Evolutionary conservation across 2,888 invertebrate species (phyloP).

Genomic region (Nomada hirtipes): DNA sequence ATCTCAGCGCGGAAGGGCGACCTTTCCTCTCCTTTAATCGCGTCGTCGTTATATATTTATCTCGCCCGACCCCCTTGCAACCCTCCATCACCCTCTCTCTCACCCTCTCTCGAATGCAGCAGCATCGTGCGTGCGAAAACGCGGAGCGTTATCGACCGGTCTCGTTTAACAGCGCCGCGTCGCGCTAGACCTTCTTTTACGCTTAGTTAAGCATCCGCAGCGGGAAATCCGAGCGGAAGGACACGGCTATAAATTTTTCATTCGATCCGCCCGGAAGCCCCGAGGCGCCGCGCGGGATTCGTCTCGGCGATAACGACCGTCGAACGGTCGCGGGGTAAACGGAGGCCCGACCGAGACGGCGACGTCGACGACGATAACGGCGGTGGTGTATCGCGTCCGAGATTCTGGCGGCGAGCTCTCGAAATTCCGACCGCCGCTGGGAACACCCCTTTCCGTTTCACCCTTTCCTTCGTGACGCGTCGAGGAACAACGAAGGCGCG

Average conservation of each 20-base stretch:
- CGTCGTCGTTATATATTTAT: slow-evolving; percentile 46
- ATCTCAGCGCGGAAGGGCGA: slow-evolving; percentile 15
- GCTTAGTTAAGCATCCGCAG: slow-evolving; percentile 54
- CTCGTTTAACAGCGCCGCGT: not conserved
- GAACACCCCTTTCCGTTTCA: not conserved
- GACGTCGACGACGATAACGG: slow-evolving; percentile 49
- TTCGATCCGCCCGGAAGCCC: slow-evolving; percentile 51
- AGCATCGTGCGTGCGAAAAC: slow-evolving; percentile 52
- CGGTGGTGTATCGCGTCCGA: not conserved
- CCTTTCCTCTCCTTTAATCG: slow-evolving; percentile 18
- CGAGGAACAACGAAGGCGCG: slow-evolving; percentile 40
- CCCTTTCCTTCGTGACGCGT: not conserved
- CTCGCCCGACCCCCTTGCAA: slow-evolving; percentile 1
- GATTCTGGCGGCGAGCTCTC: slow-evolving; percentile 7
- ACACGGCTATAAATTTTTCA: slow-evolving; percentile 66
- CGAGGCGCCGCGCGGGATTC: slow-evolving; percentile 44
- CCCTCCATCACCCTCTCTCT: no score
- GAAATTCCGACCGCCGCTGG: not conserved
- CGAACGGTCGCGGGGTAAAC: not conserved
- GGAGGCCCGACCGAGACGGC: slow-evolving; percentile 44
- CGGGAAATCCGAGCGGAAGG: slow-evolving; percentile 62
- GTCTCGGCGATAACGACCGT: slow-evolving; percentile 46
- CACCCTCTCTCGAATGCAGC: not conserved
- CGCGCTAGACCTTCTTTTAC: slow-evolving; percentile 31
- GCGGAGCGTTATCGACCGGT: slow-evolving; percentile 32